phyloP scores from a whole-genome alignment of 2,797 vertebrate genomes.

The Remorina albescens region DNA sequence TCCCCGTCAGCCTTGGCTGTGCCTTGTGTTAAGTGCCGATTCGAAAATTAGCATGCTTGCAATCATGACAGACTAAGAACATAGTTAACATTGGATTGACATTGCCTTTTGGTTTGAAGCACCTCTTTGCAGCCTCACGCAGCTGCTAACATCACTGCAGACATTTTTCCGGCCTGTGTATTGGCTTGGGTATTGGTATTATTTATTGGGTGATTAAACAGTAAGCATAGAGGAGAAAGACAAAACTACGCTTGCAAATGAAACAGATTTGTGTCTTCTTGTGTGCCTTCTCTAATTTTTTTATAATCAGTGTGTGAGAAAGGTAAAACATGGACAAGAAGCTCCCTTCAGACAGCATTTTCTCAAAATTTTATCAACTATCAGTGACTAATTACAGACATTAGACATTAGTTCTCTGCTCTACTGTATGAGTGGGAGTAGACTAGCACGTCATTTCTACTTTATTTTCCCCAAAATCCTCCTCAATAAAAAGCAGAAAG shows the following conservation, averaged over 20 bases:
- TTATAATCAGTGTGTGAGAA: neutral
- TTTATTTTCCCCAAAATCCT: conserved; percentile 20
- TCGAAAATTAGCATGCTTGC: neutral
- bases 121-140: neutral
- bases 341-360: neutral
- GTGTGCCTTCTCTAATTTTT: no score
- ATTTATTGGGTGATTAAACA: neutral
- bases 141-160: neutral
- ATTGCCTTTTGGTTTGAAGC: neutral
- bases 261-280: neutral
- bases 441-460: conserved; percentile 24
- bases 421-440: conserved; percentile 31
- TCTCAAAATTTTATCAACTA: neutral
- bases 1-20: neutral
- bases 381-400: neutral
- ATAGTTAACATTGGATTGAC: neutral
- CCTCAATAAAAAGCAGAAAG: conserved; percentile 50
- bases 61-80: neutral
- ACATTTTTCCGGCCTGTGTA: no score
- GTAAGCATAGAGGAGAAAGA: neutral
- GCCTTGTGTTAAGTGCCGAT: neutral
- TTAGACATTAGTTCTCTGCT: no score
- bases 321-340: neutral
- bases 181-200: no score
- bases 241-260: neutral